Evolutionary conservation across 2,797 vertebrate species (phyloP), one percentile per base, ranked within the genome.

Genomic region (Takifugu ocellatus): DNA sequence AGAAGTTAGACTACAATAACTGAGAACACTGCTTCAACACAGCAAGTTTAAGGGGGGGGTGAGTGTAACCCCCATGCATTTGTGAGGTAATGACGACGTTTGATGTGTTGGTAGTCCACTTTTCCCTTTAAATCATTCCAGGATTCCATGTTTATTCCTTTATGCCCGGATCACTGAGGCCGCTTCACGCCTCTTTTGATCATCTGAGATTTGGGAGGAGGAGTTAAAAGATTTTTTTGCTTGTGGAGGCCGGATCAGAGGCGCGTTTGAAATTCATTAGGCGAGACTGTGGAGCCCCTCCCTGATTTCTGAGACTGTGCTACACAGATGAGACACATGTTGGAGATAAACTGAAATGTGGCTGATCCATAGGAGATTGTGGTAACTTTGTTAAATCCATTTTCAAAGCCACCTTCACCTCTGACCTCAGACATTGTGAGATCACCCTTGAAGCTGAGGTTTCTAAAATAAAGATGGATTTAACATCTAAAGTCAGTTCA

Each of bases 21-120:
- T 39, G 12, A 14, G 12, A 39, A 39, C 12, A 11, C 36, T 39
- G 36, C 36, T 12, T 14, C 4, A 39, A 14, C 36, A 39, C 36
- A 39, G 36, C 3, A 39, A 10, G 12, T 39, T 14, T 14, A 14
- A 39, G 36, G 2, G 33, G 12, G 12, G 36, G 12, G 12, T 39
- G 11, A 14, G 10, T 14, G 36, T 14, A 39, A 39, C 36, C 10
- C 5, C 36, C 12, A 39, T 39, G 36, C 36, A 39, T 39, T 39
- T 39, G 9, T 39, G 36, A 39, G 36, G 36, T 39, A 12, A 12
- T 39, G 12, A 14, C 36, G 12, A 45, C 25, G 33, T 25, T 86
- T 88, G 84, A 89, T 86, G 77, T 84, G 73, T 72, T 83, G 81
- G 84, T 77, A 74, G 71, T 70, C 59, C 51, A 59, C 59, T 78